Evolutionary conservation across 2,888 invertebrate genomes (phyloP), one percentile per base, ranked within the genome.

Genomic region (Allygus modestus): DNA sequence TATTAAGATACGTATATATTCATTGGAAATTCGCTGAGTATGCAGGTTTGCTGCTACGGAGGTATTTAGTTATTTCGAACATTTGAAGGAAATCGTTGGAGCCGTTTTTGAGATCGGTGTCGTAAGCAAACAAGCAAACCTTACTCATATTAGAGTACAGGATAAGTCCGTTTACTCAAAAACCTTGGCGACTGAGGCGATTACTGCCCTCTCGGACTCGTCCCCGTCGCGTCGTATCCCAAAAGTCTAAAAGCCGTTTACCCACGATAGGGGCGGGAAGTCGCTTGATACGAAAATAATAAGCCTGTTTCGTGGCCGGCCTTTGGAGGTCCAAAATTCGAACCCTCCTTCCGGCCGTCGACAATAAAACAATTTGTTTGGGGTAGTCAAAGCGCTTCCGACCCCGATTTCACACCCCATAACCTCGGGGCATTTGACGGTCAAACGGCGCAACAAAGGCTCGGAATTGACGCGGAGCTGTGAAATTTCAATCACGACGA

Each of bases 331-430:
- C 69, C 33, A 1, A n/a, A 17, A 7, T 69, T 69, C 69, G 31
- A 69, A 33, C 69, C 33, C 69, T 69, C 33, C 33, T 69, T 69
- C 69, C 69, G 69, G 69, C 69, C 69, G 69, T 4, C 31, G 33
- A 69, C 69, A 69, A 26, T 61, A 61, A 69, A 69, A 69, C 69
- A 69, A 69, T 69, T 69, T 69, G 69, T 69, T 69, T 28, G 69
- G 33, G 33, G 69, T 23, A 58, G 69, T 69, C 69, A 69, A 69
- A 69, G 69, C 69, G 69, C 33, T 69, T 69, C 69, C 69, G 69
- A 69, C 69, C 69, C 33, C 69, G n/a, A 37, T 37, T 37, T 37
- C 37, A 37, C 37, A 37, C 37, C 37, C 37, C 37, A 37, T 26
- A 69, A 23, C 69, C 69, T 31, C 69, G 15, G 33, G 69, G 37